phyloP scores from a whole-genome alignment of 2,113 vertebrate genomes.

The Ageneiosus marmoratus region DNA sequence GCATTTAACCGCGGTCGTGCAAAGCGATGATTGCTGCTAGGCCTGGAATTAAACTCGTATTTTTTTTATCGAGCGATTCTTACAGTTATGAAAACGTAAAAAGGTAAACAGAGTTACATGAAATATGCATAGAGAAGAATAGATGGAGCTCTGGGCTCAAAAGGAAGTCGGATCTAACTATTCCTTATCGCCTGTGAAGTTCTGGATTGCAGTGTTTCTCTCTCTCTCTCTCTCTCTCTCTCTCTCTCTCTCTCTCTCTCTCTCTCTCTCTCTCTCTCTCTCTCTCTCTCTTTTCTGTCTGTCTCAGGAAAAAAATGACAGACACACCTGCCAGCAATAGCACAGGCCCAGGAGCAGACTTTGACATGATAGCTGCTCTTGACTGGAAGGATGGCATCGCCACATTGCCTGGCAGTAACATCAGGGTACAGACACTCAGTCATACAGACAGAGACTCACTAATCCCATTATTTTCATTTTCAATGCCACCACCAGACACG shows the following conservation, averaged over 20 bases:
- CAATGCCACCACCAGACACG: background rate
- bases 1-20: background rate
- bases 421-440: constrained; percentile 76
- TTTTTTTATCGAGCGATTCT: background rate
- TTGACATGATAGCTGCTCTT: constrained; percentile 94
- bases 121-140: no score
- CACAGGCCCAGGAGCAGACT: constrained; percentile 79
- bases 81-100: background rate
- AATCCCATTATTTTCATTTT: background rate
- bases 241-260: background rate
- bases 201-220: background rate
- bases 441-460: background rate
- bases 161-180: background rate
- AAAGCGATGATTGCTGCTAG: background rate
- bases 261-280: background rate
- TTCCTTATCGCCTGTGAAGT: background rate
- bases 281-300: background rate
- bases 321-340: constrained; percentile 75
- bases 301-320: constrained; percentile 65
- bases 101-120: background rate
- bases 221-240: background rate
- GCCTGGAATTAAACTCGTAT: background rate
- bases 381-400: constrained; percentile 98
- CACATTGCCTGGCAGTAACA: constrained; percentile 92
- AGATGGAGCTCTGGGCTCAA: background rate